Percentiles rank a stretch among this genome's conserved stretches.
Conservation (phyloP, 2,888 invertebrate genomes). For the Escarpia spicata region DNA sequence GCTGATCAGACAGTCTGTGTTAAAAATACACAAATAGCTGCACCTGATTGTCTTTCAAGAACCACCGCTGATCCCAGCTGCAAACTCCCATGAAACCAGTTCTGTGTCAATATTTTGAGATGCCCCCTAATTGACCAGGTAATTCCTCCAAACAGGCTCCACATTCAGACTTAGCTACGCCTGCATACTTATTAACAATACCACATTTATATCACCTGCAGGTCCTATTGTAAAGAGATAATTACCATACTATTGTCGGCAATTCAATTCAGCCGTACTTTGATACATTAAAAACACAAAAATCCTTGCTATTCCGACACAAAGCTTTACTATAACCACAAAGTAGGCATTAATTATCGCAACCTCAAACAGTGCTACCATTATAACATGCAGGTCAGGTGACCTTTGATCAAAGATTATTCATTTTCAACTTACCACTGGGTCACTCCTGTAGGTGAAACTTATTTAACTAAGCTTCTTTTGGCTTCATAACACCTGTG, state of each 20-base stretch:
- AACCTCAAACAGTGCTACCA: background rate
- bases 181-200: background rate
- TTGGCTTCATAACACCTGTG: background rate
- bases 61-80: background rate
- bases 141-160: background rate
- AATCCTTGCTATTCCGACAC: background rate
- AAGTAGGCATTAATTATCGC: background rate
- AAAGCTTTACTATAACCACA: background rate
- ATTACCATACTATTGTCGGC: background rate
- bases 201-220: background rate
- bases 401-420: background rate
- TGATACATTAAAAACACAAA: background rate
- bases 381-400: background rate
- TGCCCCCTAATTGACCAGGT: background rate
- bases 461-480: background rate
- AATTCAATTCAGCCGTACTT: background rate
- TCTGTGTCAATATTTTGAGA: background rate
- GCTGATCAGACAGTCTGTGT: background rate
- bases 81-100: background rate
- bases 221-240: background rate
- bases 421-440: background rate
- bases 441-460: background rate
- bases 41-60: background rate
- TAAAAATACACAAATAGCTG: background rate
- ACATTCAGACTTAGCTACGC: conserved; percentile 9